Percentiles rank a stretch among this genome's conserved stretches.
These are phyloP conservation scores for Sphaeridia pumilis DNA, from an alignment of 2,888 invertebrate species.

Conservation along the genomic window DNA sequence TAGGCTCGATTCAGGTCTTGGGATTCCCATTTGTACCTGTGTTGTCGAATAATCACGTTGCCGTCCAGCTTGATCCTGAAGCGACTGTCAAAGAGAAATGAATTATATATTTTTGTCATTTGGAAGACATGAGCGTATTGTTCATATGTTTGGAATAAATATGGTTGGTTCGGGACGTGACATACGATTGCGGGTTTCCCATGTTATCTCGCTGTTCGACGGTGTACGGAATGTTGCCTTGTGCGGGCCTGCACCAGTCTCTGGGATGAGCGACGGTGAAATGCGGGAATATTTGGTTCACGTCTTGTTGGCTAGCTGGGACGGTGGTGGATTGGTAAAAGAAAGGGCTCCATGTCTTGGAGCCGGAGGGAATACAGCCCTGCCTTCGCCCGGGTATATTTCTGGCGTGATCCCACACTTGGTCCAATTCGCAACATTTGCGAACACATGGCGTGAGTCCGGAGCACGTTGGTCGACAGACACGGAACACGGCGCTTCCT, in stretches of 20 bases:
- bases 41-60: not conserved
- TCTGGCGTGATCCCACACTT: slow-evolving; percentile 26
- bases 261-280: slow-evolving; percentile 23
- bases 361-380: slow-evolving; percentile 18
- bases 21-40: slow-evolving; percentile 6
- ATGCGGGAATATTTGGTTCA: slow-evolving; percentile 19
- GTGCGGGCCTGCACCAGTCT: slow-evolving; percentile 25
- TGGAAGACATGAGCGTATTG: too few relatives aligned
- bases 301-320: slow-evolving; percentile 5
- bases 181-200: slow-evolving; percentile 3
- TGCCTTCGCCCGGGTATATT: slow-evolving; percentile 15
- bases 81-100: slow-evolving; percentile 1
- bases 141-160: not conserved
- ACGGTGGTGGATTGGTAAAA: slow-evolving; percentile 18
- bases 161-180: too few relatives aligned
- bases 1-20: not conserved
- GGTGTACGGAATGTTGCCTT: slow-evolving; percentile 2
- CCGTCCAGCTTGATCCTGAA: slow-evolving; percentile 1
- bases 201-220: not conserved
- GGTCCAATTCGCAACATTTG: slow-evolving; percentile 32
- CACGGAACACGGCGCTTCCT: slow-evolving; percentile 6
- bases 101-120: too few relatives aligned
- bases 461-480: slow-evolving; percentile 30
- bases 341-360: slow-evolving; percentile 22
- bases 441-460: slow-evolving; percentile 25